These are phyloP conservation scores for Protobothrops mucrosquamatus DNA, from an alignment of 2,113 vertebrate species.

Conservation along the genomic window DNA sequence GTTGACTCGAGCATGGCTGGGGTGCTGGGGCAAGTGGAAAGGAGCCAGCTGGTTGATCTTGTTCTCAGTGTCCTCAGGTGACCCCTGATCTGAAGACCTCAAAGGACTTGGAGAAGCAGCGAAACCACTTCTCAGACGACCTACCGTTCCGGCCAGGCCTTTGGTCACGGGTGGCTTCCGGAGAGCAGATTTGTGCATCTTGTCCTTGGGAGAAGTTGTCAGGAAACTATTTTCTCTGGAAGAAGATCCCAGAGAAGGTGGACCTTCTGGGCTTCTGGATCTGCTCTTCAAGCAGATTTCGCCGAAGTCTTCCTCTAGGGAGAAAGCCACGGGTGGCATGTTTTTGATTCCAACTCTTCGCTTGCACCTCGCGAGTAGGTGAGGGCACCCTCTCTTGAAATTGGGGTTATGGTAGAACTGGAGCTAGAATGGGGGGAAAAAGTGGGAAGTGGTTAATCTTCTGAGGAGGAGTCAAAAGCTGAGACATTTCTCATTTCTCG, in stretches of 20 bases:
- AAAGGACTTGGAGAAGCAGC: neutral
- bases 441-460: neutral
- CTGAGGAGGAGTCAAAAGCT: neutral
- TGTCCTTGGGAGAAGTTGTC: neutral
- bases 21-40: neutral
- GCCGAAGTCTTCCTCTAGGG: neutral
- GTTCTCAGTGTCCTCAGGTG: neutral
- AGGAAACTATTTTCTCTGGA: fast-evolving
- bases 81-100: neutral
- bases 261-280: slow-evolving; percentile 1
- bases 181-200: neutral
- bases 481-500: neutral
- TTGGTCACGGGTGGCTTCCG: slow-evolving; percentile 2
- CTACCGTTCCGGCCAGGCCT: fast-evolving
- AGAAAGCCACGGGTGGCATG: slow-evolving; percentile 9
- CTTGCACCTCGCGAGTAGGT: slow-evolving; percentile 34
- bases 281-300: slow-evolving; percentile 2
- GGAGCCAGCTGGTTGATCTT: neutral
- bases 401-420: slow-evolving; percentile 33
- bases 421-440: slow-evolving; percentile 21
- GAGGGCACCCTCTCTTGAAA: slow-evolving; percentile 43
- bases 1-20: neutral
- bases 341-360: slow-evolving; percentile 27
- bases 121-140: neutral
- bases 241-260: neutral